These are phyloP conservation scores for Atherinosoma microstoma DNA, from an alignment of 2,797 vertebrate species.

Conservation along the genomic window DNA sequence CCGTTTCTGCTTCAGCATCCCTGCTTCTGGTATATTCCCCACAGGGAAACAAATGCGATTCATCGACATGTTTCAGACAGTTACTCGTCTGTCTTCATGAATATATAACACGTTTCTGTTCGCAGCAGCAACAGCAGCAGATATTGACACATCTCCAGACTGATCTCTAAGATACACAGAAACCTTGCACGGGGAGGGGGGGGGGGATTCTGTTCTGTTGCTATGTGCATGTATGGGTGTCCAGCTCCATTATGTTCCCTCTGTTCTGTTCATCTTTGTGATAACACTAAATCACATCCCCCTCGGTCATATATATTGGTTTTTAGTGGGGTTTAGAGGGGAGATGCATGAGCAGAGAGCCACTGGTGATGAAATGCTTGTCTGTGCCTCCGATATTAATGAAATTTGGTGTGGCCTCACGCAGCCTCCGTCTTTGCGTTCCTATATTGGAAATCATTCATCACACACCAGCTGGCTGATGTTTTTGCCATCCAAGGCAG, in stretches of 20 bases:
- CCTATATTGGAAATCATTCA: slow-evolving; percentile 66
- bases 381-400: slow-evolving; percentile 63
- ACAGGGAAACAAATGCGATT: slow-evolving; percentile 10
- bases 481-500: slow-evolving; percentile 8
- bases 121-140: slow-evolving; percentile 1
- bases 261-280: slow-evolving; percentile 35
- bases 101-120: background rate
- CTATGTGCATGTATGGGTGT: slow-evolving; percentile 4
- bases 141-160: slow-evolving; percentile 27
- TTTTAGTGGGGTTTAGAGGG: slow-evolving; percentile 63
- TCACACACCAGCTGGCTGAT: slow-evolving; percentile 51
- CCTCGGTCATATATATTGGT: slow-evolving; percentile 61
- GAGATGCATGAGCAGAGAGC: slow-evolving; percentile 59
- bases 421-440: slow-evolving; percentile 48
- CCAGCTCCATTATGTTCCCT: slow-evolving; percentile 30
- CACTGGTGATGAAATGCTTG: slow-evolving; percentile 66
- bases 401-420: slow-evolving; percentile 49
- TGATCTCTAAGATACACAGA: slow-evolving; percentile 24
- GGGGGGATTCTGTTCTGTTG: background rate
- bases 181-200: background rate
- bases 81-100: background rate
- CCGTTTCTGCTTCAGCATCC: background rate
- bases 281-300: slow-evolving; percentile 65
- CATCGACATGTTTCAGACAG: background rate
- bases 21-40: background rate